Evolutionary conservation across 2,797 vertebrate species (phyloP), one percentile per base, ranked within the genome.

Genomic region (Crenuchus spilurus): DNA sequence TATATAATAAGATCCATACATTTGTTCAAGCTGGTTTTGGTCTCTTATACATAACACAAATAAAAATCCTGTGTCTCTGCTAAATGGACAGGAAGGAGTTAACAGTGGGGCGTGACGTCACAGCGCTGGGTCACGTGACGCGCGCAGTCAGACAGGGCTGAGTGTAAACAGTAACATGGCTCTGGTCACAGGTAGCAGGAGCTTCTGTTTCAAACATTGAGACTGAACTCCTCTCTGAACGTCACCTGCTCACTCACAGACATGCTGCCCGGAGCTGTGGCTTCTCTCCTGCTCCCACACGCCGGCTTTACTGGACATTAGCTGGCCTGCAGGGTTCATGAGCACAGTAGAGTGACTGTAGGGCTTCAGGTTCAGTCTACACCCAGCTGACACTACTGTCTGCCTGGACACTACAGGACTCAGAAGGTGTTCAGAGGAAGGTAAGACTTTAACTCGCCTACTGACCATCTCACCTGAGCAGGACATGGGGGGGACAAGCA

Each of bases 401-500:
- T 39, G 1, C 11, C 16, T 7, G 58, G 58, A 41, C 35, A 24
- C 9, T 41, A 10, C 37, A 4, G 71, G 64, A 64, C 14, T 52
- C 2, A 18, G 69, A 33, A 28, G 46, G 30, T 42, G 14, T 22
- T 28, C 26, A 42, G 20, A 54, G 16, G 8, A 62, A 73, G 70
- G 76, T 77, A 77, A 77, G 68, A 44, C 18, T 60, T 20, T 4
- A 76, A 60, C 66, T 61, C 51, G 48, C 20, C 37, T 57, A 11
- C 22, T 57, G 30, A 14, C 22, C 48, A 22, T 13, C 14, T 8
- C 48, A 7, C 9, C 48, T 3, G 8, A 24, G 20, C 48, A n/a
- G n/a, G n/a, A n/a, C n/a, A n/a, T n/a, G n/a, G n/a, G n/a, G n/a
- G n/a, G n/a, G n/a, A n/a, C n/a, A n/a, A n/a, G n/a, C n/a, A n/a